Evolutionary conservation across 2,797 vertebrate species (phyloP), one percentile per base, ranked within the genome.

Genomic region (Eulemur albifrons): DNA sequence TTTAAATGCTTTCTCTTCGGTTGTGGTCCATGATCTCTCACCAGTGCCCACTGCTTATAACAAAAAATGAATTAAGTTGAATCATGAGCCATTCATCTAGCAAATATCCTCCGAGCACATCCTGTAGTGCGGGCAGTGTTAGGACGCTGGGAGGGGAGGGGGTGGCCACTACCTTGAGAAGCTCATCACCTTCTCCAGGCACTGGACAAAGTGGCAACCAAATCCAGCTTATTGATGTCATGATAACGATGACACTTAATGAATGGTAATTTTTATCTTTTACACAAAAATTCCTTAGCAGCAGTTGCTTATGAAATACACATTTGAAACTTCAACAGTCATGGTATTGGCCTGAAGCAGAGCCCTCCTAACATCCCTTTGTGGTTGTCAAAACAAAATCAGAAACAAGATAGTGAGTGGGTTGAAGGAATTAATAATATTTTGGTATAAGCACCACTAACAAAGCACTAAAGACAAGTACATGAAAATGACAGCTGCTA

Each of bases 401-500:
- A 85, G 73, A 30, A 75, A 79, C 50, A 92, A 94, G 80, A 43
- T 48, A 84, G 63, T 18, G 45, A 92, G 52, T 48, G 14, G n/a
- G 61, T 50, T 83, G 65, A 79, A 93, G 38, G 61, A 67, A 93
- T 81, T 79, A 93, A 75, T 93, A 69, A 57, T 57, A 88, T 84
- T 94, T 90, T 82, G 81, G 54, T 32, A 61, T 35, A 61, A 85
- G 38, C 18, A 35, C 14, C 48, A 45, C 70, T 75, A 54, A 80
- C 21, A 76, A 67, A 81, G 69, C 76, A 63, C 21, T 80, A 52
- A 77, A 89, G 38, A 40, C n/a, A 15, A 76, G 65, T 63, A 25
- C 18, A 20, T 75, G 63, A 40, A 65, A 54, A 52, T 45, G 43
- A 67, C 57, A 79, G 75, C 7, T 67, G 77, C 50, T 92, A 2